Base-by-base conservation (phyloP, 2,797 vertebrate genomes). In the Lepus townsendii region DNA sequence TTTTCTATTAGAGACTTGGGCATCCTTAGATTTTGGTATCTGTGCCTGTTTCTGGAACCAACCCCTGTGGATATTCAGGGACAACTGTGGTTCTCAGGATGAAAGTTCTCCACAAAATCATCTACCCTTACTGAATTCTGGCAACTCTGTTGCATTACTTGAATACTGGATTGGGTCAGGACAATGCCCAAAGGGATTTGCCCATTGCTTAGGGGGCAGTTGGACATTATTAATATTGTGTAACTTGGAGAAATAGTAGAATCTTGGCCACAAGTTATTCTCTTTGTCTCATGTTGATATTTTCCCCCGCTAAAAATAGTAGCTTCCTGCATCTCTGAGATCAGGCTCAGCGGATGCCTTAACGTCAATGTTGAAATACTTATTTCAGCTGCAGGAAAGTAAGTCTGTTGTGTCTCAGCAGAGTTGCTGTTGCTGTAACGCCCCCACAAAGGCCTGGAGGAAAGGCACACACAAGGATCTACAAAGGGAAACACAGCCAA, bases 261-360 rank as follows among this genome's bases (percentile, higher is more conserved):
- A 5, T 72, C 24, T 27, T 90, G 79, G 79, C 90, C 62, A 85
- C 9, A 1, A 35, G 72, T 69, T 2, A 57, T 47, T 91, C 80
- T 86, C 88, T 96, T 89, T 78, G 65, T 86, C 26, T 86, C 52
- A 47, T 32, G 76, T 91, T 94, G 86, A 71, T 86, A 54, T 38
- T 95, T 93, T 95, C 68, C 60, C 68, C 42, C 90, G 50, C 84
- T 95, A 88, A 97, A 97, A 96, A 94, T 84, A 80, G 27, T 27
- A 94, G 32, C 24, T 95, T 95, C 75, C 90, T 80, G 47, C 90
- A 73, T 42, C 87, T 88, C 86, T 30, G 7, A n/a, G 71, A 95
- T 89, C 38, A 84, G 92, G 91, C 63, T 57, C 88, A 77, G 84
- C 94, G 75, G 42, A 68, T 0, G 27, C 32, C 72, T 93, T 90